These are phyloP conservation scores for Tragelaphus scriptus DNA, from an alignment of 2,113 vertebrate genomes.

Conservation along the genomic window DNA sequence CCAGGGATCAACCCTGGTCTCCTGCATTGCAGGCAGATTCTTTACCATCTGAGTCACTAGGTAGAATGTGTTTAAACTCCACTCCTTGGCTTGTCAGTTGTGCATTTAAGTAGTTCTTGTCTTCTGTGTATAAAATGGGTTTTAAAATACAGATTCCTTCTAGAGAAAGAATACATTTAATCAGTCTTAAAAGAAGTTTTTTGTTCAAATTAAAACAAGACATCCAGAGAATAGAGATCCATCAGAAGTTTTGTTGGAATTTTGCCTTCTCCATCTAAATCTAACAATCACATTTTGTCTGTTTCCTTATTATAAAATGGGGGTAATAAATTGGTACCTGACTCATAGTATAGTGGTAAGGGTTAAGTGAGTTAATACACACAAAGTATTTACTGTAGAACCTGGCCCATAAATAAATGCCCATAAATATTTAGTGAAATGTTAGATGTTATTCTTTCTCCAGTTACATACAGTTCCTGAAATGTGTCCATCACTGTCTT, in stretches of 20 bases:
- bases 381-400: background rate
- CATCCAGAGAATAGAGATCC: background rate
- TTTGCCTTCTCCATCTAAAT: background rate
- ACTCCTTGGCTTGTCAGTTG: background rate
- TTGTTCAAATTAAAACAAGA: slow-evolving; percentile 4
- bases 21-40: background rate
- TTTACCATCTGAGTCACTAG: background rate
- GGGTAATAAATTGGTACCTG: background rate
- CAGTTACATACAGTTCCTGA: background rate
- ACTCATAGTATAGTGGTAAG: background rate
- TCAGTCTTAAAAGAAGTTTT: background rate
- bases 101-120: background rate
- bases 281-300: background rate
- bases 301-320: background rate
- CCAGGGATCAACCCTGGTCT: background rate
- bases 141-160: background rate
- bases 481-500: background rate
- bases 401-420: background rate
- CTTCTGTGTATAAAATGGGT: background rate
- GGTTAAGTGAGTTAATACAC: background rate
- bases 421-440: background rate
- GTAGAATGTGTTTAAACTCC: background rate
- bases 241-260: background rate
- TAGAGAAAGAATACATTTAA: background rate
- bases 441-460: background rate